These are phyloP conservation scores for Polyommatus icarus DNA, from an alignment of 2,888 invertebrate genomes.

Conservation along the genomic window DNA sequence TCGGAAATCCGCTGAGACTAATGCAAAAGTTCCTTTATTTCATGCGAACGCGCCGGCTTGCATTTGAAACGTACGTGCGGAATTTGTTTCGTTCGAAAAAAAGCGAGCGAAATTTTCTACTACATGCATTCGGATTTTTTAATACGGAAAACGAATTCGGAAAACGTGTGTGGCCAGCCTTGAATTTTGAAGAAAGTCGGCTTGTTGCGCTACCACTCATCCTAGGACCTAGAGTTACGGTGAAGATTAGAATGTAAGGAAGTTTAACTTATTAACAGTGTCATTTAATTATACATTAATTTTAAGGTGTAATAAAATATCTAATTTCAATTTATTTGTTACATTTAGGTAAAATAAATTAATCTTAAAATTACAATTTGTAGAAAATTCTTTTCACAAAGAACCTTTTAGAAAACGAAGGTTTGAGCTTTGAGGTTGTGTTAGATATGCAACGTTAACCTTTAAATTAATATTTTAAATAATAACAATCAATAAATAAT, in stretches of 20 bases:
- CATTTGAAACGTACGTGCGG: too few species aligned
- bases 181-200: neutral
- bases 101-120: too few species aligned
- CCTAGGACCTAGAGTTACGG: neutral
- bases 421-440: neutral
- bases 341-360: neutral
- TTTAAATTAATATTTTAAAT: neutral
- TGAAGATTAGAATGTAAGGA: neutral
- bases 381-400: neutral
- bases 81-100: too few species aligned
- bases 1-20: too few species aligned
- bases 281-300: neutral
- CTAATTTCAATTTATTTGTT: neutral
- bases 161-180: too few species aligned
- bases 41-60: too few species aligned
- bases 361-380: neutral
- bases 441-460: constrained; percentile 1
- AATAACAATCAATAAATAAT: neutral
- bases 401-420: neutral
- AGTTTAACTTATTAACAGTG: neutral
- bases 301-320: constrained; percentile 8
- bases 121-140: too few species aligned
- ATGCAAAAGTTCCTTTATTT: too few species aligned
- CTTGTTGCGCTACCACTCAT: neutral
- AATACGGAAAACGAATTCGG: too few species aligned